Base-by-base conservation (phyloP, 2,113 vertebrate genomes). In the Lathamus discolor region DNA sequence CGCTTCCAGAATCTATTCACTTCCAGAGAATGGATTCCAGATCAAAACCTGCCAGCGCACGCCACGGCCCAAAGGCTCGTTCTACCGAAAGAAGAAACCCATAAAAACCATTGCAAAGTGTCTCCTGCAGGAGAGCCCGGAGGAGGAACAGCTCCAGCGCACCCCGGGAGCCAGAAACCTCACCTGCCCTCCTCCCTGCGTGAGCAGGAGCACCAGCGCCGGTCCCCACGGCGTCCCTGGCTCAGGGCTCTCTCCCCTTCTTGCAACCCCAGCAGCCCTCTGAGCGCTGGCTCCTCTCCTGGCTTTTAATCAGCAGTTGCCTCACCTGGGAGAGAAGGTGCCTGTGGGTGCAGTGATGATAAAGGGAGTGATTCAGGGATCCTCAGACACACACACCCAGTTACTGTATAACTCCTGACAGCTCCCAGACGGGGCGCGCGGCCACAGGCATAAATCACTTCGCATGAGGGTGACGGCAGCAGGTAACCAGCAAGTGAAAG, bases 331-430 rank as follows among this genome's bases (percentile, higher is more conserved):
- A 59, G 87, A 94, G 88, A 83, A 85, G 94, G 96, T 80, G 96
- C 95, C 97, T 13, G 67, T 97, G 98, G 98, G 98, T 57, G 96
- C 94, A 94, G 83, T 9, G 90, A 91, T 96, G 97, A 98, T 96
- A 96, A 84, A 97, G 98, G 96, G 82, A 92, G 89, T 98, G 98
- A 98, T 98, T 98, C 98, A 99, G 98, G 98, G 95, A 96, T 94
- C 97, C 72, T 85, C 91, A 96, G 98, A 97, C 67, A 90, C 77
- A 86, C 98, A 98, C 99, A 93, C 99, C 99, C 98, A 97, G 96
- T 90, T 69, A 33, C 55, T 11, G 55, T 78, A 8, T 4, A 84
- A 52, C 95, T 88, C 95, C 51, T 11, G 48, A 27, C 88, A 86
- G 93, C 85, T 88, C 73, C 86, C 29, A 83, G 96, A 91, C 95